phyloP scores from a whole-genome alignment of 2,797 vertebrate species.

The Gymnodraco acuticeps region DNA sequence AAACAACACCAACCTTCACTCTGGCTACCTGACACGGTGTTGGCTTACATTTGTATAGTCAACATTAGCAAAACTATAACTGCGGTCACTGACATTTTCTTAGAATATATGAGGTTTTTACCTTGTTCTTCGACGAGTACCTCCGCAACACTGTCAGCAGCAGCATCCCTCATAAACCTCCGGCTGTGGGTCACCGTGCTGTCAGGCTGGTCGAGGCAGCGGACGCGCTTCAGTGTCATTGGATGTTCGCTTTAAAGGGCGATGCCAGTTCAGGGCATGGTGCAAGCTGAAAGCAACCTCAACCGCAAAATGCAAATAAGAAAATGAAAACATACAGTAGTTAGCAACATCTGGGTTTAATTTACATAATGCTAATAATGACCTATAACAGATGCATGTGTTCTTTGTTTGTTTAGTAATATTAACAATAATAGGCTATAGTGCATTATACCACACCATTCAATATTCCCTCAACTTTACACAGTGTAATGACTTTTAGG shows the following conservation, averaged over 20 bases:
- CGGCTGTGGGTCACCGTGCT: constrained; percentile 19
- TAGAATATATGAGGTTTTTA: constrained; percentile 22
- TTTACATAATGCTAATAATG: background rate
- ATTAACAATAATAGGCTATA: too few relatives aligned
- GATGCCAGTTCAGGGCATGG: constrained; percentile 13
- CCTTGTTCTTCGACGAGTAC: constrained; percentile 48
- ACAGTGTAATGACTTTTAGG: too few relatives aligned
- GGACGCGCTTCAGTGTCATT: constrained; percentile 10
- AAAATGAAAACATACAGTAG: background rate
- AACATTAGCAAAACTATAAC: background rate
- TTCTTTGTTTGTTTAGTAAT: background rate
- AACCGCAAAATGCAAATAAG: too few relatives aligned
- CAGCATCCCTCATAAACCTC: constrained; percentile 47
- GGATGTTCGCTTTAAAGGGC: constrained; percentile 69
- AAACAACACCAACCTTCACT: background rate
- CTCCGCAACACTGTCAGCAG: constrained; percentile 33
- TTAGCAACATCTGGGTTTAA: background rate
- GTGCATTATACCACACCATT: background rate
- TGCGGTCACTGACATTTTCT: too few relatives aligned
- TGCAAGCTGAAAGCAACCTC: constrained; percentile 7
- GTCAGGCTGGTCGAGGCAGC: constrained; percentile 6
- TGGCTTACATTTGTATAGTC: too few relatives aligned
- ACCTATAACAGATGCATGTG: background rate
- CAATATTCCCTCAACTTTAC: too few relatives aligned
- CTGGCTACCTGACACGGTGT: background rate